Base-by-base conservation (phyloP, 2,888 invertebrate species). In the Druceiella hillmani region DNA sequence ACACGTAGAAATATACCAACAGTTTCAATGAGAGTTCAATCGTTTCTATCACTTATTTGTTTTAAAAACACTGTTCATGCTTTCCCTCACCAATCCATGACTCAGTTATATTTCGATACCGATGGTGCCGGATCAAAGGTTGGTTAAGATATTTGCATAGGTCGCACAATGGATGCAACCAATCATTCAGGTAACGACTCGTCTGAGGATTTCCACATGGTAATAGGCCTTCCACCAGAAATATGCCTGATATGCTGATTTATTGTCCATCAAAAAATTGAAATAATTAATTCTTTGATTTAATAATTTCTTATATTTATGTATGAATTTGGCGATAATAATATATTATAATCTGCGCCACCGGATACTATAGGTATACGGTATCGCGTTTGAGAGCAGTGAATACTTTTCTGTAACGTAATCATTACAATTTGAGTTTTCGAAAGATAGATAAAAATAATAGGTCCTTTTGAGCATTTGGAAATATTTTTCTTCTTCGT, bases 351-450 rank as follows among this genome's bases (percentile, higher is more conserved):
- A 53, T 75, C 67, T 31, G 64, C 65, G 4, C 71, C 74, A 2
- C 75, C 74, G 65, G 72, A 70, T 17, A 71, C 72, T 4, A 75
- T 67, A 3, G 74, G 74, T 14, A n/a, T n/a, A 76, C 52, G 20
- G 72, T 61, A 49, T 69, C 62, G 55, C 72, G 69, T 50, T 66
- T 63, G 38, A 55, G 48, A 24, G 57, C 54, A 33, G 56, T 55
- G 55, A 68, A 75, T 49, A 77, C 70, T 55, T 83, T 54, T 83
- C 82, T 1, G 82, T 81, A 24, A 83, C 76, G 55, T 83, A 83
- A 55, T 83, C 82, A 30, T 64, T 58, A 58, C 83, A 83, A 41
- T 81, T 67, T 5, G 81, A 78, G 53, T 83, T 83, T 53, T 83
- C 83, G 50, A 82, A 82, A 5, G 73, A 60, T 38, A 83, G 59